Conservation (phyloP, 2,888 invertebrate species). For the Peribatodes rhomboidaria region DNA sequence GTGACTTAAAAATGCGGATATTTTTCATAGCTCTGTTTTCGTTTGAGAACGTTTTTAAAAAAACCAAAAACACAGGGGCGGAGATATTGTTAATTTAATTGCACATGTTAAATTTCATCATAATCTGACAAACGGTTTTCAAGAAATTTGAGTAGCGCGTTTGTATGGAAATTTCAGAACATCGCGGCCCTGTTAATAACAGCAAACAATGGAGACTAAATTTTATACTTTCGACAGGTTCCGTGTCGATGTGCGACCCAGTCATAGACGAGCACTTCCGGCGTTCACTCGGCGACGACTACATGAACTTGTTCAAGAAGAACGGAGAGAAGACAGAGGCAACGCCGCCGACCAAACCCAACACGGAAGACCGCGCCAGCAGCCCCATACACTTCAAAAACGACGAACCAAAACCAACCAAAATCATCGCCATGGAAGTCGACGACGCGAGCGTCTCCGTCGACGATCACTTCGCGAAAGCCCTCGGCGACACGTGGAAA, state of each 20-base stretch:
- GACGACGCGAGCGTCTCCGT: constrained; percentile 89
- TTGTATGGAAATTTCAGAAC: too few species aligned
- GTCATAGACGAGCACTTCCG: constrained; percentile 98
- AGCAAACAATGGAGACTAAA: neutral
- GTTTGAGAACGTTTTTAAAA: too few species aligned
- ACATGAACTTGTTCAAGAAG: constrained; percentile 90
- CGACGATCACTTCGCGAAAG: constrained; percentile 97
- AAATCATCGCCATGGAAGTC: constrained; percentile 87
- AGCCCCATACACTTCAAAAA: constrained; percentile 80
- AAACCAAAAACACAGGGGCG: too few species aligned
- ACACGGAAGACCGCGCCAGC: constrained; percentile 82
- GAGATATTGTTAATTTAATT: too few species aligned
- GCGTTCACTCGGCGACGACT: constrained; percentile 94
- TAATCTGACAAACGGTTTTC: too few species aligned
- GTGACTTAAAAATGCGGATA: too few species aligned
- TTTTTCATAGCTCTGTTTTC: too few species aligned
- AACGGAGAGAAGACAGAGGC: constrained; percentile 65
- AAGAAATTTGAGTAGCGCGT: too few species aligned
- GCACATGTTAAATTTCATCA: too few species aligned
- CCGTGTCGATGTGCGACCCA: constrained; percentile 93
- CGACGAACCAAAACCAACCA: constrained; percentile 73
- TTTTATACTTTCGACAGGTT: constrained; percentile 77
- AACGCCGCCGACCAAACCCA: constrained; percentile 71
- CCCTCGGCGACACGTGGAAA: constrained; percentile 94
- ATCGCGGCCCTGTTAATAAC: too few species aligned